Base-by-base conservation (phyloP, 2,797 vertebrate genomes). In the Mallotus villosus region DNA sequence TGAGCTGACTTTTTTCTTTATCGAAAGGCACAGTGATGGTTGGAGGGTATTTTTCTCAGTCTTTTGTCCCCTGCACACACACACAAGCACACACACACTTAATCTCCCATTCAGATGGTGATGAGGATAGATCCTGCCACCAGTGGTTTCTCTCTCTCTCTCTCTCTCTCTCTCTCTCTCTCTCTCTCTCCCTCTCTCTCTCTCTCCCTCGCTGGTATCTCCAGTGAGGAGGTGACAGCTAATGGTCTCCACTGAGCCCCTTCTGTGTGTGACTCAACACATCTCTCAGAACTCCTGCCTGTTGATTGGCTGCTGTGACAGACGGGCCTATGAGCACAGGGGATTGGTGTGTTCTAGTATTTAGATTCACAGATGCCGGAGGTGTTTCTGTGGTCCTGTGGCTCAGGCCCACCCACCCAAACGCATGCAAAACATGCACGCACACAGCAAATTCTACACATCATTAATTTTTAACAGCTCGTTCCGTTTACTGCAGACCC, bases 81-180 rank as follows among this genome's bases (percentile, higher is more conserved):
- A 59, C 63, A 65, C 63, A 21, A 21, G 6, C 57, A 59, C 63
- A 64, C 62, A n/a, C 55, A 57, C 63, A 64, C 37, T 22, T 49
- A 65, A 65, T 65, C 63, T 65, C 63, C 21, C 14, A 22, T 65
- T 65, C 63, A 65, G 16, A 22, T 46, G 63, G 21, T 65, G 63
- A 65, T 65, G n/a, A 65, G 37, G 37, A 49, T 49, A 46, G 63
- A 65, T 41, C 46, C 37, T 64, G 19, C 29, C 63, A 37, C 34
- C 19, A n/a, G 34, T 41, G 32, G n/a, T 22, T 41, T 46, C 34
- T 7, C 63, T 64, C 4, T 17, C 17, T n/a, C 19, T n/a, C 55
- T 21, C 55, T 4, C 22, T 17, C 51, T 17, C 16, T 17, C 25
- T 25, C 25, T 25, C 25, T 25, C 25, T 25, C 25, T 25, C 25